These are phyloP conservation scores for Dryomyza anilis DNA, from an alignment of 2,888 invertebrate genomes.

Conservation along the genomic window DNA sequence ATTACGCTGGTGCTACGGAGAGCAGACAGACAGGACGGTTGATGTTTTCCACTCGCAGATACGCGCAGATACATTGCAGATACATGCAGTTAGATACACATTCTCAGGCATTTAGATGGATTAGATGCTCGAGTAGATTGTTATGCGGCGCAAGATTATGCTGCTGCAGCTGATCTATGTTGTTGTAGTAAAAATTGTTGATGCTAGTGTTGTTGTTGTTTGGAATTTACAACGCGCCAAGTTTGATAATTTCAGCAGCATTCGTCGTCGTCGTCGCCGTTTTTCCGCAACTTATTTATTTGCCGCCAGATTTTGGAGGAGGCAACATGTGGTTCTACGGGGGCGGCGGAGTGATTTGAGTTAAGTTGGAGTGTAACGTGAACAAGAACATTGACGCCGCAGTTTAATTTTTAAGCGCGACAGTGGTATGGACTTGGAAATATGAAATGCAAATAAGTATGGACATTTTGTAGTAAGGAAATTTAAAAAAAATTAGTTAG, in stretches of 20 bases:
- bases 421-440: neutral
- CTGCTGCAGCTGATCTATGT: neutral
- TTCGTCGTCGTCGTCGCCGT: neutral
- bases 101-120: neutral
- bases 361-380: conserved; percentile 27
- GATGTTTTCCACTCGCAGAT: too few relatives aligned
- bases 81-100: neutral
- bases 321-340: neutral
- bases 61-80: neutral
- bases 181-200: conserved; percentile 18
- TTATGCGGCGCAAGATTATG: neutral
- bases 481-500: too few relatives aligned
- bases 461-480: too few relatives aligned
- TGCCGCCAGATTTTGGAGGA: neutral
- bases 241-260: conserved; percentile 37
- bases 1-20: conserved; percentile 36
- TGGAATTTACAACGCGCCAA: conserved; percentile 35
- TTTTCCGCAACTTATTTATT: neutral
- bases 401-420: neutral
- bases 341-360: neutral
- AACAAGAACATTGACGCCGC: conserved; percentile 40
- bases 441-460: neutral
- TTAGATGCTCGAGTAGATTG: neutral
- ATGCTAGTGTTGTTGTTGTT: conserved; percentile 36
- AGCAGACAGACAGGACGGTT: too few relatives aligned